A percentile compares a stretch with the other conserved stretches of the same genome.
Evolutionary conservation across 2,113 vertebrate species (phyloP).

Genomic region (Etia nguti): DNA sequence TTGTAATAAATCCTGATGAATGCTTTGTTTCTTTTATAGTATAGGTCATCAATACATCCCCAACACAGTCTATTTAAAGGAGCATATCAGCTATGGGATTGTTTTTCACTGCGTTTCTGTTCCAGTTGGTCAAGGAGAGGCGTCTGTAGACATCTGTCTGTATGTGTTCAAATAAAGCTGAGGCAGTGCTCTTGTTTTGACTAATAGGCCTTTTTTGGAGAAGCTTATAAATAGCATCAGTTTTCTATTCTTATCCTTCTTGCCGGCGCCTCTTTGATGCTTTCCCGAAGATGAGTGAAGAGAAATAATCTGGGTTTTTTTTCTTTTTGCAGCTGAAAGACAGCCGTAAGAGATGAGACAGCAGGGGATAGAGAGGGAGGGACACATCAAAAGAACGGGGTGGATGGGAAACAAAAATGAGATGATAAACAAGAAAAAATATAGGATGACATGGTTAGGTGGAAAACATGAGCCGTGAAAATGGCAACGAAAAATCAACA

Average conservation of each 20-base stretch:
- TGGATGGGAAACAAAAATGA: not conserved
- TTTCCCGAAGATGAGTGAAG: conserved; percentile 40
- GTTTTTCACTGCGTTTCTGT: conserved; percentile 1
- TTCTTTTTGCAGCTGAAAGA: conserved; percentile 21
- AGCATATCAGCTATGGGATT: not conserved
- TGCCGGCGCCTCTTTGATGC: conserved; percentile 45
- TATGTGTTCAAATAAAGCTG: not conserved
- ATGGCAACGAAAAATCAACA: not conserved
- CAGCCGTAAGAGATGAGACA: conserved; percentile 8
- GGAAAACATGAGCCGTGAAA: not conserved
- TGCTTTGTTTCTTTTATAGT: conserved; percentile 2
- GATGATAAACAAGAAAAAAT: conserved; percentile 10
- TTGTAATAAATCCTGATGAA: not conserved
- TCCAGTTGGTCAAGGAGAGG: not conserved
- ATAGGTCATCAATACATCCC: conserved; percentile 5
- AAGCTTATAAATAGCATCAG: conserved; percentile 54
- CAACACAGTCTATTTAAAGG: conserved; percentile 4
- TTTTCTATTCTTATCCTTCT: conserved; percentile 60
- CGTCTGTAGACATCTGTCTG: not conserved
- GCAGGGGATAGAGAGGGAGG: not conserved
- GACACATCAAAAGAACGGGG: not conserved
- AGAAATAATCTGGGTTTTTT: conserved; percentile 8
- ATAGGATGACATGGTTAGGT: not conserved
- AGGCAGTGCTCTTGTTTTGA: conserved; percentile 28
- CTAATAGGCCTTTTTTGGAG: conserved; percentile 39